Evolutionary conservation across 92 coral and sea anemone species (phyloP).

Genomic region (Scolanthus callimorphus): DNA sequence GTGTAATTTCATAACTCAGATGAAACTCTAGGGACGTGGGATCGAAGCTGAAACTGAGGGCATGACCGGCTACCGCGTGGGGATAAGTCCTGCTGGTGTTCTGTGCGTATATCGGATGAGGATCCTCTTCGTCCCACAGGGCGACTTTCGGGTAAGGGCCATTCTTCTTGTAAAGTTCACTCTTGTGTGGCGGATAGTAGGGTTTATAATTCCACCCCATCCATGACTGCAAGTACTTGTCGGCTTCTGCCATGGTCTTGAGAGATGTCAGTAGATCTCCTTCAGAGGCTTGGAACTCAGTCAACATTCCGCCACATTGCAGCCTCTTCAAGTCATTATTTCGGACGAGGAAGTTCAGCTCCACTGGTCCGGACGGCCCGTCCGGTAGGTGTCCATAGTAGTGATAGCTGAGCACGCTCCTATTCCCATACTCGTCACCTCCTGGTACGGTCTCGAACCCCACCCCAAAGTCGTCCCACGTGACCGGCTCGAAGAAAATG

Average conservation of each 20-base stretch:
- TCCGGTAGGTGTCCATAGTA: slow-evolving; percentile 64
- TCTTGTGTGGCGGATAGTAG: slow-evolving; percentile 38
- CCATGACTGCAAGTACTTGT: slow-evolving; percentile 82
- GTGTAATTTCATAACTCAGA: slow-evolving; percentile 54
- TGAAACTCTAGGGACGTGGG: slow-evolving; percentile 58
- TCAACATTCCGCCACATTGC: slow-evolving; percentile 90
- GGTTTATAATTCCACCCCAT: slow-evolving; percentile 95
- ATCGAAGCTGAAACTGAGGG: slow-evolving; percentile 62
- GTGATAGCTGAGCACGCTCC: slow-evolving; percentile 91
- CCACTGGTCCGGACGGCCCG: slow-evolving; percentile 54
- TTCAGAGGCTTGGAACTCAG: slow-evolving; percentile 57
- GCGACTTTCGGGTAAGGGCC: slow-evolving; percentile 18
- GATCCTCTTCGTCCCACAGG: slow-evolving; percentile 67
- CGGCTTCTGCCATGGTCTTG: slow-evolving; percentile 80
- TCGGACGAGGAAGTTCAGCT: slow-evolving; percentile 42
- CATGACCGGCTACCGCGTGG: slow-evolving; percentile 93
- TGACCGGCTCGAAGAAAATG: slow-evolving; percentile 88
- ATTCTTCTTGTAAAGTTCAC: slow-evolving; percentile 10
- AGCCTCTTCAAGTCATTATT: background rate
- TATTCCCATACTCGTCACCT: slow-evolving; percentile 73
- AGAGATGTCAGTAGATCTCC: slow-evolving; percentile 44
- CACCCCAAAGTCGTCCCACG: slow-evolving; percentile 95
- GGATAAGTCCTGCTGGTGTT: slow-evolving; percentile 92
- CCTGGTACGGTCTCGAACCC: slow-evolving; percentile 92
- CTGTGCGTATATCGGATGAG: slow-evolving; percentile 60